Conservation (phyloP, 2,113 vertebrate species). For the Crotalus horridus region DNA sequence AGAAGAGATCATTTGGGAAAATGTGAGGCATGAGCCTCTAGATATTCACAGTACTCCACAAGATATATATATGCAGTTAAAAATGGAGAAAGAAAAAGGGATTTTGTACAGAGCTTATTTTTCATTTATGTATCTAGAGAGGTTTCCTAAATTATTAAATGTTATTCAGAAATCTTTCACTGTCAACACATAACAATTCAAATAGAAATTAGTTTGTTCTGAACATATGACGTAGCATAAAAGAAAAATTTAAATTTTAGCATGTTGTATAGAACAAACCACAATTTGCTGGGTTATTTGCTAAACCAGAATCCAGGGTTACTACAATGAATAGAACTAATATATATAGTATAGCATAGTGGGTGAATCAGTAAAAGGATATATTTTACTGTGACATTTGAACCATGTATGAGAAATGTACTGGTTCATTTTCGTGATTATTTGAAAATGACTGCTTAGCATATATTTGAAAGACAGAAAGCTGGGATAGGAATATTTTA, state of each 20-base stretch:
- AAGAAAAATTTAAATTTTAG: not conserved
- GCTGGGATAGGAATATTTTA: not conserved
- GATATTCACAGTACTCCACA: not conserved
- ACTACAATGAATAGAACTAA: not conserved
- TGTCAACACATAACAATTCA: not conserved
- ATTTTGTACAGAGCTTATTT: not conserved
- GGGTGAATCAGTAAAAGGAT: not conserved
- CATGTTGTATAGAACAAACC: not conserved
- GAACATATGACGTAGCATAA: not conserved
- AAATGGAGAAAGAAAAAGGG: not conserved
- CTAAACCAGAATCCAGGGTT: not conserved
- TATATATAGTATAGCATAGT: not conserved
- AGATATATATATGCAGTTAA: not conserved
- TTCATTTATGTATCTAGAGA: not conserved
- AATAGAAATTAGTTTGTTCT: not conserved
- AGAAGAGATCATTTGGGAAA: slow-evolving; percentile 35
- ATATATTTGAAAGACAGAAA: not conserved
- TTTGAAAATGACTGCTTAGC: not conserved
- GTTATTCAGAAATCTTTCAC: not conserved
- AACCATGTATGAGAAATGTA: not conserved
- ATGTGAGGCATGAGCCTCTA: slow-evolving; percentile 22
- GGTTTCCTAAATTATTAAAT: not conserved
- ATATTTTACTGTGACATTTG: not conserved
- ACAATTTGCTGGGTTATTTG: not conserved
- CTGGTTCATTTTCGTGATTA: not conserved